Evolutionary conservation across 1,140 invertebrate species (phyloP).

Genomic region (Drosophila seguyi): DNA sequence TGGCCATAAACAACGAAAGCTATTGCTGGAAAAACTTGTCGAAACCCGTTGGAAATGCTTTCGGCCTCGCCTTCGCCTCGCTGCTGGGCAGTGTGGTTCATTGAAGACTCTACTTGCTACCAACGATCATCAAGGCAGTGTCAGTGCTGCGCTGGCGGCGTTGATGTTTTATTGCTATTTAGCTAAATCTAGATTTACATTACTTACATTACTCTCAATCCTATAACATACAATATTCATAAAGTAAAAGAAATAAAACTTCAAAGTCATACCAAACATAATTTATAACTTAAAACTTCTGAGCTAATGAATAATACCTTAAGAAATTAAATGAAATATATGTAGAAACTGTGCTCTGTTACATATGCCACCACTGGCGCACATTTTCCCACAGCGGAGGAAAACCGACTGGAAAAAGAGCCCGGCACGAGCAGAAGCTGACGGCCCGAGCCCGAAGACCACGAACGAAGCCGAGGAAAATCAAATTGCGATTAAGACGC

Average conservation of each 20-base stretch:
- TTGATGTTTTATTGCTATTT: background rate
- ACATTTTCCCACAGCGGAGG: constrained; percentile 24
- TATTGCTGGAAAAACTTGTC: constrained; percentile 50
- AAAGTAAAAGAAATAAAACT: too few relatives aligned
- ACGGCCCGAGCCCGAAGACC: constrained; percentile 37
- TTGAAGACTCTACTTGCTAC: constrained; percentile 36
- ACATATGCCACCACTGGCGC: constrained; percentile 16
- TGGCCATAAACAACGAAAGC: constrained; percentile 80
- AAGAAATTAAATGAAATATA: background rate
- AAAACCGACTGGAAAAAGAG: constrained; percentile 29
- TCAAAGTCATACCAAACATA: background rate
- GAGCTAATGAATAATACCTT: background rate
- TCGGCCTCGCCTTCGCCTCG: constrained; percentile 33
- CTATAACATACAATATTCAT: background rate
- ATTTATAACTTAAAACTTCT: background rate
- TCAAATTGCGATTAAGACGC: constrained; percentile 71
- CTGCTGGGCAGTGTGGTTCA: constrained; percentile 50
- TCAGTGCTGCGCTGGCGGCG: constrained; percentile 3
- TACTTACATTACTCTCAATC: too few relatives aligned
- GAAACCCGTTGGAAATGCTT: constrained; percentile 55
- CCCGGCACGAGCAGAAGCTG: constrained; percentile 15
- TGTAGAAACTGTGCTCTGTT: background rate
- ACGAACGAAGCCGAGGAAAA: constrained; percentile 65
- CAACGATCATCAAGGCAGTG: constrained; percentile 36
- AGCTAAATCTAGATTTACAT: too few relatives aligned